Percentiles rank a stretch among this genome's conserved stretches.
phyloP scores from a whole-genome alignment of 1,140 invertebrate species.

The Eumeta japonica region DNA sequence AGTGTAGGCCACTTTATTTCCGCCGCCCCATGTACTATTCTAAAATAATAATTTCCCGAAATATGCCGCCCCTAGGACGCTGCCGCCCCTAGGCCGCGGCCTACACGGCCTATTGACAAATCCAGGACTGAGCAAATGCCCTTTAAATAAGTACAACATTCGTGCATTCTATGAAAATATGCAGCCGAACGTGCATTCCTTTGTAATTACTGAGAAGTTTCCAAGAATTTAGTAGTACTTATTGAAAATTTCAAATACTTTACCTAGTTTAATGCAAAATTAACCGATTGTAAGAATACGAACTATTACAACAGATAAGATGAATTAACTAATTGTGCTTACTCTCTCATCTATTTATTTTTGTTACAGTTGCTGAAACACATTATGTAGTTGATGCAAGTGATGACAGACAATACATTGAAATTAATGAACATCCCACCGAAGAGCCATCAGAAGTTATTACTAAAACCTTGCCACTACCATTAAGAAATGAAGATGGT shows the following conservation, averaged over 20 bases:
- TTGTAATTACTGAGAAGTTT: no score
- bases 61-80: no score
- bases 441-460: constrained; percentile 11
- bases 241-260: background rate
- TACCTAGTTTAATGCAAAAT: background rate
- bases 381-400: constrained; percentile 30
- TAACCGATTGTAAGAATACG: no score
- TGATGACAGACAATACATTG: constrained; percentile 33
- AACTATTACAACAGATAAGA: background rate
- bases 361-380: constrained; percentile 28
- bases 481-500: constrained; percentile 26
- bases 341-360: constrained; percentile 9
- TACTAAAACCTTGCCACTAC: constrained; percentile 7
- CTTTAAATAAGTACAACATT: no score
- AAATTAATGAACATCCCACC: constrained; percentile 22
- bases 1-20: no score
- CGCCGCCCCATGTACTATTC: no score
- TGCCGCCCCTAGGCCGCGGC: no score
- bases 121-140: no score
- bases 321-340: background rate
- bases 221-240: background rate
- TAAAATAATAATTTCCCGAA: no score
- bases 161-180: no score
- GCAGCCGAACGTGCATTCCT: no score
- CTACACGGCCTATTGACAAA: no score